Percentiles rank a stretch among this genome's conserved stretches.
phyloP scores from a whole-genome alignment of 2,797 vertebrate genomes.

The Calcarius lapponicus region DNA sequence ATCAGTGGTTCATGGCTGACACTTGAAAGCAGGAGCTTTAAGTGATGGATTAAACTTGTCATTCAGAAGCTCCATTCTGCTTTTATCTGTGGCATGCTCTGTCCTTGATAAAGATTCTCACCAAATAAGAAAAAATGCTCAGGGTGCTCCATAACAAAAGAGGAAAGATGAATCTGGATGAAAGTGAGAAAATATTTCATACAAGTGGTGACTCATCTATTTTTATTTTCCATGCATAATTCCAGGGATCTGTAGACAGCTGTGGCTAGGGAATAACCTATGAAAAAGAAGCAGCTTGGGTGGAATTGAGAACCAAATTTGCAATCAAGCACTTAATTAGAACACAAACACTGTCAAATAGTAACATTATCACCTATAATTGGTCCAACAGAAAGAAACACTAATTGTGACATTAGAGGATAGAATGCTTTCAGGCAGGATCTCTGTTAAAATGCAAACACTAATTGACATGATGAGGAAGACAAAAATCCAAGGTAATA shows the following conservation, averaged over 20 bases:
- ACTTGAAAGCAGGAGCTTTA: slow-evolving; percentile 20
- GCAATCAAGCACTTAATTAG: slow-evolving; percentile 68
- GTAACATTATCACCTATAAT: slow-evolving; percentile 73
- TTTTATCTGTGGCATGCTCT: slow-evolving; percentile 43
- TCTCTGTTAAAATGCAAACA: slow-evolving; percentile 61
- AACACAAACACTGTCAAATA: slow-evolving; percentile 66
- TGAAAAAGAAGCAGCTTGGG: slow-evolving; percentile 38
- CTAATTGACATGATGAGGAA: slow-evolving; percentile 60
- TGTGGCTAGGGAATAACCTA: not conserved
- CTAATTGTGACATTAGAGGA: slow-evolving; percentile 69
- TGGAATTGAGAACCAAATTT: slow-evolving; percentile 42
- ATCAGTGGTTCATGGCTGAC: slow-evolving; percentile 21
- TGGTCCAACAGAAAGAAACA: slow-evolving; percentile 65
- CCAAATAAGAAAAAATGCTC: slow-evolving; percentile 46
- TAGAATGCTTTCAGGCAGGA: slow-evolving; percentile 54
- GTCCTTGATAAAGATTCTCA: slow-evolving; percentile 61
- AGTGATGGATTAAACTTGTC: slow-evolving; percentile 63
- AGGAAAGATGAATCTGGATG: slow-evolving; percentile 10
- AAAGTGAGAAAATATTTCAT: slow-evolving; percentile 41
- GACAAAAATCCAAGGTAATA: slow-evolving; percentile 44
- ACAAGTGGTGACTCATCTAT: slow-evolving; percentile 40
- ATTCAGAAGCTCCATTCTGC: slow-evolving; percentile 26
- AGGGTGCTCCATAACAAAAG: not conserved
- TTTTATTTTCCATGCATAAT: slow-evolving; percentile 35
- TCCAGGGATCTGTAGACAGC: not conserved